Evolutionary conservation across 2,797 vertebrate genomes (phyloP).

Genomic region (Enteromius viviparus): DNA sequence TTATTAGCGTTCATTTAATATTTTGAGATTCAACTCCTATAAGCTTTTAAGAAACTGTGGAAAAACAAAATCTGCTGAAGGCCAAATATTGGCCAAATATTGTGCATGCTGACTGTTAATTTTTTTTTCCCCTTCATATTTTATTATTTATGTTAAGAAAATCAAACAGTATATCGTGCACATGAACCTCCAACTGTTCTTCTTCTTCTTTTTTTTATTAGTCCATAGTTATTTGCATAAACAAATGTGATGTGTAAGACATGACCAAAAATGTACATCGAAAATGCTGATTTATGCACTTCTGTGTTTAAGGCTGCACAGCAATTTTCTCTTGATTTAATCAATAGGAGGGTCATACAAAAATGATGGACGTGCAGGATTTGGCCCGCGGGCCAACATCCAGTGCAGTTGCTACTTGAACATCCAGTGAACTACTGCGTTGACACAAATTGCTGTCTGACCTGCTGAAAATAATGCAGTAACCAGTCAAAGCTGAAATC

Average conservation of each 20-base stretch:
- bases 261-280: background rate
- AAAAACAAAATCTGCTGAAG: background rate
- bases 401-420: background rate
- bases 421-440: background rate
- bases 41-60: background rate
- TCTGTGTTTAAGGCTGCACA: background rate
- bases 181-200: background rate
- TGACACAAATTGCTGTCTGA: conserved; percentile 13
- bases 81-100: background rate
- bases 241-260: background rate
- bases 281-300: conserved; percentile 3
- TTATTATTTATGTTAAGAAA: background rate
- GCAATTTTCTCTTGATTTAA: background rate
- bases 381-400: background rate
- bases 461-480: background rate
- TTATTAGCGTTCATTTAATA: background rate
- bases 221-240: conserved; percentile 1
- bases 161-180: background rate
- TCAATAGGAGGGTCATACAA: conserved; percentile 18
- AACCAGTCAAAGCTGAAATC: background rate
- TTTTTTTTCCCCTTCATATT: background rate
- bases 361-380: conserved; percentile 6
- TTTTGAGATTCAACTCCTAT: background rate
- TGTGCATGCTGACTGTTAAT: background rate
- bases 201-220: background rate